Evolutionary conservation across 53 echinoderm and acorn worm species (phyloP), one percentile per base, ranked within the genome.

Genomic region (Glandiceps talaboti): DNA sequence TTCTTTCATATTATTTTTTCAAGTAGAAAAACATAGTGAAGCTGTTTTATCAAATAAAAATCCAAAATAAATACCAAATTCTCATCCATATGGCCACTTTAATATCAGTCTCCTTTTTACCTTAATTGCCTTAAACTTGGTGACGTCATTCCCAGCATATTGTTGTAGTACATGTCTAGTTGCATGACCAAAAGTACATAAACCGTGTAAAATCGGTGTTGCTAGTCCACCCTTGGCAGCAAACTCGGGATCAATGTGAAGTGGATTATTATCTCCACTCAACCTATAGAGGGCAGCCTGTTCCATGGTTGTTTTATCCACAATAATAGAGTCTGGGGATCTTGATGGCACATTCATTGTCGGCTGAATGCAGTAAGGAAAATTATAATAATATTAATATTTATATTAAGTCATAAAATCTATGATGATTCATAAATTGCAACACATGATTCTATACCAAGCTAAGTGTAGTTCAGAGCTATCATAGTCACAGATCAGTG

Each of bases 41-140:
- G n/a, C n/a, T n/a, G n/a, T n/a, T n/a, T n/a, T n/a, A n/a, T n/a
- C n/a, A n/a, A n/a, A n/a, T n/a, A n/a, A n/a, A n/a, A n/a, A n/a
- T n/a, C n/a, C n/a, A n/a, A n/a, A n/a, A n/a, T n/a, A n/a, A n/a
- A n/a, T n/a, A n/a, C n/a, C n/a, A n/a, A n/a, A n/a, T n/a, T n/a
- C n/a, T n/a, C n/a, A n/a, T n/a, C n/a, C n/a, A n/a, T n/a, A n/a
- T n/a, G n/a, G n/a, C n/a, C n/a, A n/a, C n/a, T n/a, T n/a, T n/a
- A n/a, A n/a, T n/a, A n/a, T n/a, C n/a, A n/a, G n/a, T n/a, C n/a
- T 1, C 10, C 26, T 30, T 74, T 73, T 79, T 78, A 99, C 99
- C 99, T 99, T 99, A 28, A 99, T 86, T 0, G 99, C 80, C 75
- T 94, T 99, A 75, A 99, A 99, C 75, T 94, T 99, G 76, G 88